A percentile compares a stretch with the other conserved stretches of the same genome.
Conservation (phyloP, 2,888 invertebrate genomes). For the Tachina fera region DNA sequence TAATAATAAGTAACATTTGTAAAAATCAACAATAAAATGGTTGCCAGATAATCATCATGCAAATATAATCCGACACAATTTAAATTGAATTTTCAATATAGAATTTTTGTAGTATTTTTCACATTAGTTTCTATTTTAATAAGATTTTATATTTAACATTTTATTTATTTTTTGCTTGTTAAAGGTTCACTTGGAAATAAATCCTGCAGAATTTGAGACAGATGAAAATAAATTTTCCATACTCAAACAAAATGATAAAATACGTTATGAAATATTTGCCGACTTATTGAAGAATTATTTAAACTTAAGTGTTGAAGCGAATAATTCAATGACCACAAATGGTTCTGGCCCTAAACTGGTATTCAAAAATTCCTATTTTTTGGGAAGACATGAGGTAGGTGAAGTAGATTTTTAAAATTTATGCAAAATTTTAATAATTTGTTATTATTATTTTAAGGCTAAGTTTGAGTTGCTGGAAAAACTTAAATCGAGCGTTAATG, state of each 20-base stretch:
- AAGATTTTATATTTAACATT: background rate
- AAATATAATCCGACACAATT: too few relatives aligned
- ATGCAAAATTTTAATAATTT: background rate
- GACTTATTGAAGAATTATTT: conserved; percentile 89
- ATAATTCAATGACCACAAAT: conserved; percentile 66
- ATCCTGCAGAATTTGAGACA: conserved; percentile 87
- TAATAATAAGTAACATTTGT: too few relatives aligned
- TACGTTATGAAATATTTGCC: conserved; percentile 90
- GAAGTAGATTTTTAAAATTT: background rate
- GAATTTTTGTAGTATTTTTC: background rate
- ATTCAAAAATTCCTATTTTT: conserved; percentile 85
- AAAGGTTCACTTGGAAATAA: conserved; percentile 92
- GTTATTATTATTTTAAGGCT: conserved; percentile 83
- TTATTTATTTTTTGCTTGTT: conserved; percentile 50
- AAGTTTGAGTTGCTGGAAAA: conserved; percentile 88
- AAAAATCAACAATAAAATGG: too few relatives aligned
- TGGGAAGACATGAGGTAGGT: conserved; percentile 92
- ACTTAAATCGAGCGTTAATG: conserved; percentile 83
- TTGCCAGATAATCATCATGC: too few relatives aligned
- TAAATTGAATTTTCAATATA: too few relatives aligned
- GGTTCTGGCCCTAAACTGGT: conserved; percentile 83
- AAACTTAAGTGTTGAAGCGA: conserved; percentile 78
- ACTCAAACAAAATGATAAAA: conserved; percentile 86
- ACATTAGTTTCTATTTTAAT: background rate
- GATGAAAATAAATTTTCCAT: conserved; percentile 86